These are phyloP conservation scores for Eumerus sabulonum DNA, from an alignment of 2,888 invertebrate species.

Conservation along the genomic window DNA sequence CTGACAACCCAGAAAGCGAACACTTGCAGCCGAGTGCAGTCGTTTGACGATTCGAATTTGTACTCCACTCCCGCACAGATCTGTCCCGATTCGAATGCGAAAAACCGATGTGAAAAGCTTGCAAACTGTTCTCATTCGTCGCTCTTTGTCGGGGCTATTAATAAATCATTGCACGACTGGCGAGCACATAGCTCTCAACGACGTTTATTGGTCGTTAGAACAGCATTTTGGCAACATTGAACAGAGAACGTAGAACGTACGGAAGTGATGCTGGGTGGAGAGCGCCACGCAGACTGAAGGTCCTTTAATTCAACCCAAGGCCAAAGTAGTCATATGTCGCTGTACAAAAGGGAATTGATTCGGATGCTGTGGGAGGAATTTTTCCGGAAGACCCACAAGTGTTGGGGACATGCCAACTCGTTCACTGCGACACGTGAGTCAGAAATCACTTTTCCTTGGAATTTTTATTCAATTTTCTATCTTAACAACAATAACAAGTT, in stretches of 20 bases:
- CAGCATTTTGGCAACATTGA: conserved; percentile 26
- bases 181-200: background rate
- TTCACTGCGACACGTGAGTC: conserved; percentile 14
- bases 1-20: background rate
- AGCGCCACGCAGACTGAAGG: conserved; percentile 48
- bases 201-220: conserved; percentile 7
- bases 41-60: conserved; percentile 18
- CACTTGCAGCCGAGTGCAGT: conserved; percentile 42
- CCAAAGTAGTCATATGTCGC: conserved; percentile 16
- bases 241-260: background rate
- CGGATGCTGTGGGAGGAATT: background rate
- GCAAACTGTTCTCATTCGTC: conserved; percentile 45
- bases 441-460: conserved; percentile 1
- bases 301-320: no score
- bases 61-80: conserved; percentile 36
- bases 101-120: conserved; percentile 37
- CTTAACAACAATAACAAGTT: no score
- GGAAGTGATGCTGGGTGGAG: conserved; percentile 30
- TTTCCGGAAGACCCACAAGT: conserved; percentile 37
- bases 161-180: conserved; percentile 34
- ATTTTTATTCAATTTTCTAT: background rate
- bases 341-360: background rate
- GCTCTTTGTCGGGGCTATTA: conserved; percentile 51
- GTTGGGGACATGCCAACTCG: background rate
- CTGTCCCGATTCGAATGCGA: conserved; percentile 42